A percentile compares a stretch with the other conserved stretches of the same genome.
phyloP scores from a whole-genome alignment of 2,797 vertebrate species.

The Tolypeutes matacus region DNA sequence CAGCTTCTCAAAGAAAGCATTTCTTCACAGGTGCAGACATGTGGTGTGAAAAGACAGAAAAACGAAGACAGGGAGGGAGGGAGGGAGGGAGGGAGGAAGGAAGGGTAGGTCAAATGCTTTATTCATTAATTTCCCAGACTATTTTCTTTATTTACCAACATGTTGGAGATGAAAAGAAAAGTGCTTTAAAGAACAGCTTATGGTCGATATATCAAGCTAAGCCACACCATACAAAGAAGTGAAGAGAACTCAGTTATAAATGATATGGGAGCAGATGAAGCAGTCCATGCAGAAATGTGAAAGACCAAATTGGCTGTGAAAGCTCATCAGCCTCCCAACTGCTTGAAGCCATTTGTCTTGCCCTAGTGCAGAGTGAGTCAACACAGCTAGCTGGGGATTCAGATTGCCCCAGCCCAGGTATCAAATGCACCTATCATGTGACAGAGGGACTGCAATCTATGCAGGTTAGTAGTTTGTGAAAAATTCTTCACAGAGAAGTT shows the following conservation, averaged over 20 bases:
- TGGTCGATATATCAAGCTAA: background rate
- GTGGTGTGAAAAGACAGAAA: background rate
- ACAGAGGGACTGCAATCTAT: background rate
- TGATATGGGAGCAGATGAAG: background rate
- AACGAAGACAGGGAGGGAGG: background rate
- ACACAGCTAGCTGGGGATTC: background rate
- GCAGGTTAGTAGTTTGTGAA: background rate
- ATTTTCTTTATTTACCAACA: background rate
- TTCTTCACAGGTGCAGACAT: slow-evolving; percentile 50
- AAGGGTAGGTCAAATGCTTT: background rate
- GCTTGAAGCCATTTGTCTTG: background rate
- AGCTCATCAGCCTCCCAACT: background rate
- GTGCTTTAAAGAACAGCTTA: background rate
- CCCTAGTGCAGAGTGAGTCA: background rate
- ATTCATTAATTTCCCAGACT: background rate
- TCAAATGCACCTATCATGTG: background rate
- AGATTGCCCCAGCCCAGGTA: background rate
- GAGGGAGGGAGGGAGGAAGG: no score
- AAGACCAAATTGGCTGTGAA: background rate
- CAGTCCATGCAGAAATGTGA: background rate
- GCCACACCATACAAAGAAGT: background rate
- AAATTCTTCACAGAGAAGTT: background rate
- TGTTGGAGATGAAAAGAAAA: background rate
- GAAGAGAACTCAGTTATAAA: background rate
- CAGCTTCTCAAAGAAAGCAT: slow-evolving; percentile 58